Conservation (phyloP, 2,113 vertebrate species). For the Leucopternis melanops region DNA sequence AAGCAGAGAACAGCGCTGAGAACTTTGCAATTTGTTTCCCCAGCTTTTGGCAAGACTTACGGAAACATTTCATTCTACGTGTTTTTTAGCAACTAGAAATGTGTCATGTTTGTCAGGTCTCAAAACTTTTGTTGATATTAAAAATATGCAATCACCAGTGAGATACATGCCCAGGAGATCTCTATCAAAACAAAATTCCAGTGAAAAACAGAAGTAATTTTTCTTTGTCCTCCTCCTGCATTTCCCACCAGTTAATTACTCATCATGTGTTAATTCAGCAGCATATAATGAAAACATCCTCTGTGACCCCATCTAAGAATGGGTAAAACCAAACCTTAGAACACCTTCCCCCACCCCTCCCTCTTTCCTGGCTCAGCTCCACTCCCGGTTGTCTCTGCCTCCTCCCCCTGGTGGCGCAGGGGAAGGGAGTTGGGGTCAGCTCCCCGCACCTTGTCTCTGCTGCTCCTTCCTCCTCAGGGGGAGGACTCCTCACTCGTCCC, state of each 20-base stretch:
- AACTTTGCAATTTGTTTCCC: neutral
- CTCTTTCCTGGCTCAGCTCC: too few relatives aligned
- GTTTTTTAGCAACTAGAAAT: neutral
- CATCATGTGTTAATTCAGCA: neutral
- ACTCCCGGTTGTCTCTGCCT: too few relatives aligned
- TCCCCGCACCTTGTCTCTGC: too few relatives aligned
- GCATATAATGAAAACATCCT: neutral
- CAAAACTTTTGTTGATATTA: neutral
- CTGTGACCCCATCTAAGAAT: neutral
- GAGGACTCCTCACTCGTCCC: too few relatives aligned
- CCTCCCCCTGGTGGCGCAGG: too few relatives aligned
- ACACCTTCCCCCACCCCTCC: too few relatives aligned
- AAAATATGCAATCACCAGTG: neutral
- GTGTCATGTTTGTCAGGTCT: neutral
- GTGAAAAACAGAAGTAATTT: neutral
- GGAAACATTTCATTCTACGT: neutral
- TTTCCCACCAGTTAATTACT: neutral
- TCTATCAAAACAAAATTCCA: neutral
- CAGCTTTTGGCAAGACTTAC: neutral
- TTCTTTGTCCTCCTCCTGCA: neutral
- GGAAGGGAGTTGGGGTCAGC: too few relatives aligned
- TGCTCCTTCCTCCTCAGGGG: too few relatives aligned
- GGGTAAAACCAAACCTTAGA: too few relatives aligned
- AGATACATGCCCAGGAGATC: neutral
- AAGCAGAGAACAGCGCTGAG: neutral